Evolutionary conservation across 2,888 invertebrate species (phyloP).

Genomic region (Campaea margaritaria): DNA sequence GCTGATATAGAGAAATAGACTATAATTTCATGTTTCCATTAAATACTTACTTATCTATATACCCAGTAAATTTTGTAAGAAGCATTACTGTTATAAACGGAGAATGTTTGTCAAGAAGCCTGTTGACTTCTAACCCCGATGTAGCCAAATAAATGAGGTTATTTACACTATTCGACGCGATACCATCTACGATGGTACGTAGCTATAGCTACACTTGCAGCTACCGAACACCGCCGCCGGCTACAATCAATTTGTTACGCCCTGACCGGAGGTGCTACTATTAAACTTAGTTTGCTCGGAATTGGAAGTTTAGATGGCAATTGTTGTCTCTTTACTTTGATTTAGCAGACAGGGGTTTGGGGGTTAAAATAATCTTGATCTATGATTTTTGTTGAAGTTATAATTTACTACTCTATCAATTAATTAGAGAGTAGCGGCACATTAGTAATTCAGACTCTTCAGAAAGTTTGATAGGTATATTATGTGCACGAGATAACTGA

Average conservation of each 20-base stretch:
- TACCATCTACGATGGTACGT: background rate
- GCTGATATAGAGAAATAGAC: no score
- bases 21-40: no score
- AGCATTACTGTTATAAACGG: background rate
- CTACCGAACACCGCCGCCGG: constrained; percentile 16
- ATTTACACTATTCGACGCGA: background rate
- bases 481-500: no score
- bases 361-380: background rate
- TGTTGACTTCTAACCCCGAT: no score
- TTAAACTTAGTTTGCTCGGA: constrained; percentile 15
- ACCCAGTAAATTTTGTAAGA: background rate
- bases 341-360: background rate
- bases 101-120: no score
- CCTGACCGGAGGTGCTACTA: constrained; percentile 18
- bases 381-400: background rate
- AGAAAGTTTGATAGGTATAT: no score
- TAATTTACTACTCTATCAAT: no score
- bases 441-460: no score
- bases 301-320: constrained; percentile 20
- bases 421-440: no score
- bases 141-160: background rate
- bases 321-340: constrained; percentile 16
- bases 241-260: constrained; percentile 20
- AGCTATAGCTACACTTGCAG: background rate
- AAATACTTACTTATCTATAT: background rate